phyloP scores from a whole-genome alignment of 2,888 invertebrate genomes.

The Disparrhopalites patrizii region DNA sequence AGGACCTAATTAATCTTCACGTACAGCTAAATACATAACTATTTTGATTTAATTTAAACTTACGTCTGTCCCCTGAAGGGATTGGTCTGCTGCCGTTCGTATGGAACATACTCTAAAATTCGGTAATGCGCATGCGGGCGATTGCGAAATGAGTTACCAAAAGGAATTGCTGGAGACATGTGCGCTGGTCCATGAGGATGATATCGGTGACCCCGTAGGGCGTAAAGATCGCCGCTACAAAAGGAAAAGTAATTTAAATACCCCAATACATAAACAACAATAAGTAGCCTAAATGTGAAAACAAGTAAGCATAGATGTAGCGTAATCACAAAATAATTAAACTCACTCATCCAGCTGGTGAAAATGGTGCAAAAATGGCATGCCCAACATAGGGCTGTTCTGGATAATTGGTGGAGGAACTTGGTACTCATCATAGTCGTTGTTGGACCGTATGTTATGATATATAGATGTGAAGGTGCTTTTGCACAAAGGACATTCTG shows the following conservation, averaged over 20 bases:
- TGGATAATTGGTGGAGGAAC: slow-evolving; percentile 49
- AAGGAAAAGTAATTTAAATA: background rate
- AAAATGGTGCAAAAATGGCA: slow-evolving; percentile 14
- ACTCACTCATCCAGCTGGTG: slow-evolving; percentile 19
- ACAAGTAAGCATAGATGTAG: background rate
- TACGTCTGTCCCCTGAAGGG: slow-evolving; percentile 24
- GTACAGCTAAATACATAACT: too few relatives aligned
- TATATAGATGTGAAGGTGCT: slow-evolving; percentile 86
- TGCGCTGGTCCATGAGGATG: slow-evolving; percentile 22
- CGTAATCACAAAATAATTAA: background rate
- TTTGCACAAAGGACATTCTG: slow-evolving; percentile 92
- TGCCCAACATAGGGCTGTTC: background rate
- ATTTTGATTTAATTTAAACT: background rate
- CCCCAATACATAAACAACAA: too few relatives aligned
- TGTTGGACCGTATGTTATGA: slow-evolving; percentile 81
- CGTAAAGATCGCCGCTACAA: background rate
- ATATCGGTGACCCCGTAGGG: slow-evolving; percentile 18
- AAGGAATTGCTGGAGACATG: background rate
- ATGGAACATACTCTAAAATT: slow-evolving; percentile 22
- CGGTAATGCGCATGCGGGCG: slow-evolving; percentile 14
- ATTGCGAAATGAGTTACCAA: background rate
- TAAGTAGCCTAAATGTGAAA: background rate
- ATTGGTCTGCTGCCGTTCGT: slow-evolving; percentile 3
- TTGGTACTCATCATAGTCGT: slow-evolving; percentile 81
- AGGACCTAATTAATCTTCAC: too few relatives aligned